Evolutionary conservation across 2,888 invertebrate genomes (phyloP).

Genomic region (Rhagophthalmus giganteus): DNA sequence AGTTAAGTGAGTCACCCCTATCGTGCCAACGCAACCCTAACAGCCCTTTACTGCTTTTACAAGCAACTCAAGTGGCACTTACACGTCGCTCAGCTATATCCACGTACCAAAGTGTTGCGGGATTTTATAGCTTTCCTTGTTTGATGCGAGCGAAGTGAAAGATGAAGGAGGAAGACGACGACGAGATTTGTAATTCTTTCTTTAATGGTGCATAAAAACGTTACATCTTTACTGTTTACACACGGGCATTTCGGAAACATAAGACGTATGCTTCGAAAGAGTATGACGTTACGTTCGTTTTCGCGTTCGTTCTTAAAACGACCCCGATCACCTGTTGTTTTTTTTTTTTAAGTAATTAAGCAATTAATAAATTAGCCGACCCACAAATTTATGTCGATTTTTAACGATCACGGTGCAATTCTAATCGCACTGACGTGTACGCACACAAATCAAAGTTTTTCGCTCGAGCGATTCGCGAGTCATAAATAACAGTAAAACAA

Average conservation of each 20-base stretch:
- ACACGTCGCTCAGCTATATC: conserved; percentile 37
- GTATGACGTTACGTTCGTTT: conserved; percentile 6
- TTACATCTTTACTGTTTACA: conserved; percentile 39
- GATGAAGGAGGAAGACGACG: conserved; percentile 23
- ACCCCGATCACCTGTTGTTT: conserved; percentile 12
- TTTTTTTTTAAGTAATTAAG: no score
- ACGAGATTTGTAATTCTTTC: conserved; percentile 37
- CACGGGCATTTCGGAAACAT: conserved; percentile 22
- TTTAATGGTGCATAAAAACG: conserved; percentile 42
- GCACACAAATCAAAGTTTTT: background rate
- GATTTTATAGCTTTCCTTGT: conserved; percentile 27
- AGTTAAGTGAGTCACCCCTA: conserved; percentile 31
- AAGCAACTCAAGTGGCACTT: conserved; percentile 40
- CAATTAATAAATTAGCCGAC: no score
- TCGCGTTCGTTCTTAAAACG: background rate
- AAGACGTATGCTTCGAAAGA: conserved; percentile 12
- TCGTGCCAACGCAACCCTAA: conserved; percentile 31
- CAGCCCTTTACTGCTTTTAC: conserved; percentile 37
- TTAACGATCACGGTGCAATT: no score
- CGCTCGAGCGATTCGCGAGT: no score
- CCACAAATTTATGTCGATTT: no score
- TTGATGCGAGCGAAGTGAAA: conserved; percentile 4
- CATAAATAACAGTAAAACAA: background rate
- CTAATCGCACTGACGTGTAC: no score
- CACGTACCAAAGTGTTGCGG: conserved; percentile 37